Conservation (phyloP, 2,888 invertebrate species). For the Lymantria dispar region DNA sequence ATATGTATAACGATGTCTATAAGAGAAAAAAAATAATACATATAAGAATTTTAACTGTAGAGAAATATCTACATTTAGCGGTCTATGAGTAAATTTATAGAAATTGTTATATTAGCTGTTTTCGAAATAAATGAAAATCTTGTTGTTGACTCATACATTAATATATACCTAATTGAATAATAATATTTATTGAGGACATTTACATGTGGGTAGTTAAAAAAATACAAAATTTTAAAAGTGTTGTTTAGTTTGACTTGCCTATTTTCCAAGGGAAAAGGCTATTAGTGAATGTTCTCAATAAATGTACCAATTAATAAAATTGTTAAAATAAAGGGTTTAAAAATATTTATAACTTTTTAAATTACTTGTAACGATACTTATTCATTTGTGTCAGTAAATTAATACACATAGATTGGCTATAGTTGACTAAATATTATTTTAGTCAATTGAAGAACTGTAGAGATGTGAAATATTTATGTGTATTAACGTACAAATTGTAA, state of each 20-base stretch:
- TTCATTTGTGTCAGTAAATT: not conserved
- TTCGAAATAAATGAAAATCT: slow-evolving; percentile 50
- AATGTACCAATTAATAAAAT: slow-evolving; percentile 32
- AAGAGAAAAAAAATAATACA: slow-evolving; percentile 16
- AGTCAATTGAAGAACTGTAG: not conserved
- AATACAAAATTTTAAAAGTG: not conserved
- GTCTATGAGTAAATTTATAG: slow-evolving; percentile 51
- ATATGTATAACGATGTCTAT: slow-evolving; percentile 1
- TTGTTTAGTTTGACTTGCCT: no score
- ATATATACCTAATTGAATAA: slow-evolving; percentile 18
- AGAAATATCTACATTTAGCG: slow-evolving; percentile 42
- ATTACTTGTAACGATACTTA: slow-evolving; percentile 39
- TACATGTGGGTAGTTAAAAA: not conserved
- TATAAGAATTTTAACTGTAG: slow-evolving; percentile 33
- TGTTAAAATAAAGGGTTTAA: slow-evolving; percentile 44
- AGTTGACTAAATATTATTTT: no score
- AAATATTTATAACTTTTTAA: slow-evolving; percentile 38
- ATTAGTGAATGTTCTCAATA: slow-evolving; percentile 30
- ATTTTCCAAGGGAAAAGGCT: no score
- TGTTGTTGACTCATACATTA: slow-evolving; percentile 55
- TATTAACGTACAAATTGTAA: not conserved
- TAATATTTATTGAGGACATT: slow-evolving; percentile 21
- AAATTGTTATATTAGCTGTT: slow-evolving; percentile 66
- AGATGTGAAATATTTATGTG: slow-evolving; percentile 5
- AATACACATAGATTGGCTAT: not conserved